Conservation (phyloP, 2,888 invertebrate genomes). For the Phorcus lineatus region DNA sequence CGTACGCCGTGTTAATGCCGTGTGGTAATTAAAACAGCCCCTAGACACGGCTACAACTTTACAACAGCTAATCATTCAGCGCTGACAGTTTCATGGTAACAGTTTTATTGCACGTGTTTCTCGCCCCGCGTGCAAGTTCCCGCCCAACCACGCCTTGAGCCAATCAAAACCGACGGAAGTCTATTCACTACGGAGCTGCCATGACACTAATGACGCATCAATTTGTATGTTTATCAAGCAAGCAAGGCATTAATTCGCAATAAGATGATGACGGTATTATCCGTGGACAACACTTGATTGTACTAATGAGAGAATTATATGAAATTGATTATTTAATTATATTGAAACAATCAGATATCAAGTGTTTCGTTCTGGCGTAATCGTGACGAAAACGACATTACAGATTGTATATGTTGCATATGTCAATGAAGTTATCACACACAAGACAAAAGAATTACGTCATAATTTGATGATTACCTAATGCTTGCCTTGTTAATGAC, state of each 20-base stretch:
- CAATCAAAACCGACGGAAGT: not conserved
- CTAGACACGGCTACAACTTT: not conserved
- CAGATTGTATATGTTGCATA: no score
- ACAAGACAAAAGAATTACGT: no score
- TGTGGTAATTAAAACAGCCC: not conserved
- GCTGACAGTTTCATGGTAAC: not conserved
- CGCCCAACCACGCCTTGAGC: not conserved
- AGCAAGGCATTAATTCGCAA: not conserved
- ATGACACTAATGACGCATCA: slow-evolving; percentile 2
- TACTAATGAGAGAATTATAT: not conserved
- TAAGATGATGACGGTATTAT: not conserved
- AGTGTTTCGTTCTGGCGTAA: not conserved
- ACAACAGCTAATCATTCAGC: not conserved
- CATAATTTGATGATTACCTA: no score
- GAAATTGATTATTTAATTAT: slow-evolving; percentile 1
- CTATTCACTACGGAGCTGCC: not conserved
- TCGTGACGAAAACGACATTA: not conserved
- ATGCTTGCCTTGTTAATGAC: no score
- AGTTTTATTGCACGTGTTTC: not conserved
- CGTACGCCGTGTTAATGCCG: not conserved
- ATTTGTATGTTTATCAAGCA: not conserved
- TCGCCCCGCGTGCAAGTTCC: not conserved
- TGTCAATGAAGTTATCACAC: no score
- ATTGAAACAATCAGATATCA: not conserved
- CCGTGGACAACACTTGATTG: not conserved